Evolutionary conservation across 2,888 invertebrate species (phyloP).

Genomic region (Zhuqinia jingwanae): DNA sequence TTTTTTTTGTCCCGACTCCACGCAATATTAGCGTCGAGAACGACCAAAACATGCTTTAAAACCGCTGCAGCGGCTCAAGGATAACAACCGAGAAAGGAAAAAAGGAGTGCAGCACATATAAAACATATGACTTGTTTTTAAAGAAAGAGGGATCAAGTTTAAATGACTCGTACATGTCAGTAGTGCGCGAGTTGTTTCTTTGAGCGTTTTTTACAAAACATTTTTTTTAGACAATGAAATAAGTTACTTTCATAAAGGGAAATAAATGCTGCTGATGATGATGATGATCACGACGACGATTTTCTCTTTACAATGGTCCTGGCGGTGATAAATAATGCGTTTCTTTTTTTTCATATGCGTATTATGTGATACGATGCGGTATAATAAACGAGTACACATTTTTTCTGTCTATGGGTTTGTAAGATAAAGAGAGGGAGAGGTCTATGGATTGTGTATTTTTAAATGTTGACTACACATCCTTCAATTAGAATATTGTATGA

Average conservation of each 20-base stretch:
- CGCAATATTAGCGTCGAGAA: background rate
- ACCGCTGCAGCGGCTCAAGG: conserved; percentile 14
- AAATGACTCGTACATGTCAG: conserved; percentile 55
- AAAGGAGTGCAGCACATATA: background rate
- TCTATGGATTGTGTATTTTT: conserved; percentile 55
- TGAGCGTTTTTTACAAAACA: conserved; percentile 13
- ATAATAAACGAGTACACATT: conserved; percentile 30
- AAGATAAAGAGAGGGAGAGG: conserved; percentile 16
- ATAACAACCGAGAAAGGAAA: background rate
- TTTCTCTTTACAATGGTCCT: conserved; percentile 56
- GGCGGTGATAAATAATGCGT: background rate
- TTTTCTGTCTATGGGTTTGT: conserved; percentile 11
- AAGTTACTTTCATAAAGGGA: conserved; percentile 64
- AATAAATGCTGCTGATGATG: conserved; percentile 61
- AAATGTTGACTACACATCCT: conserved; percentile 28
- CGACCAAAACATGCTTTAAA: conserved; percentile 2
- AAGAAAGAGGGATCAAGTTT: conserved; percentile 69
- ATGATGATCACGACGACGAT: conserved; percentile 52
- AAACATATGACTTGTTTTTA: background rate
- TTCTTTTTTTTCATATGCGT: background rate
- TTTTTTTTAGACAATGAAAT: conserved; percentile 53
- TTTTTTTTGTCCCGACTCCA: background rate
- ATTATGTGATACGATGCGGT: too few species aligned
- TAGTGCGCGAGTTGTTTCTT: background rate
- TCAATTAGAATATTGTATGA: conserved; percentile 20